Conservation (phyloP, 2,113 vertebrate genomes). For the Cyphomyrus discorhynchus region DNA sequence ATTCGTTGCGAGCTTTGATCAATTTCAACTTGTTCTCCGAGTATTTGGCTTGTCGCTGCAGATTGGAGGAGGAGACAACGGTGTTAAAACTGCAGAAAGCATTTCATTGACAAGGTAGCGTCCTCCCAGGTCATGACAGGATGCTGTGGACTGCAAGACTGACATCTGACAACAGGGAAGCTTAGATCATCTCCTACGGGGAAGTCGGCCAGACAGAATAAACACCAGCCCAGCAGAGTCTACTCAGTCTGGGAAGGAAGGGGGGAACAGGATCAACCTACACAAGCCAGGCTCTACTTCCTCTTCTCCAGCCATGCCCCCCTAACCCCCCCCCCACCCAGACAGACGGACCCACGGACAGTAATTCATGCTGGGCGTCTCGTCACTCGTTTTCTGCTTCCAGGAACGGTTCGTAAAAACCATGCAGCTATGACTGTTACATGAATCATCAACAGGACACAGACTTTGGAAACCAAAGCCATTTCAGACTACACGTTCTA, state of each 20-base stretch:
- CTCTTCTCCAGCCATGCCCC: neutral
- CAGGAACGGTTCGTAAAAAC: neutral
- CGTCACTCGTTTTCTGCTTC: neutral
- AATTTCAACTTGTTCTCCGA: conserved; percentile 98
- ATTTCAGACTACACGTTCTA: neutral
- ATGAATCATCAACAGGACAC: conserved; percentile 43
- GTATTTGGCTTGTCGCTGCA: conserved; percentile 95
- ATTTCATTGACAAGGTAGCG: conserved; percentile 25
- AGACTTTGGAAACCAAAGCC: conserved; percentile 3
- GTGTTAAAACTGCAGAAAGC: neutral
- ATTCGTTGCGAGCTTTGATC: conserved; percentile 95
- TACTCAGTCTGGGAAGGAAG: neutral
- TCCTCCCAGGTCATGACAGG: neutral
- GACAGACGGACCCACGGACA: conserved; percentile 33
- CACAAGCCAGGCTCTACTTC: neutral
- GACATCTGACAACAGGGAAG: neutral
- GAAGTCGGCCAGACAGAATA: conserved; percentile 1
- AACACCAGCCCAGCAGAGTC: neutral
- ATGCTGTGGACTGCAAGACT: neutral
- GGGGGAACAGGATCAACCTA: neutral
- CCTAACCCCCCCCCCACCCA: neutral
- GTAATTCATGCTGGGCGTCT: conserved; percentile 39
- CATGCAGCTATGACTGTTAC: conserved; percentile 24
- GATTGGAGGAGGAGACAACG: neutral
- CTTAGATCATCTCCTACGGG: neutral